Evolutionary conservation across 2,797 vertebrate genomes (phyloP), one percentile per base, ranked within the genome.

Genomic region (Tiaroga cobitis): DNA sequence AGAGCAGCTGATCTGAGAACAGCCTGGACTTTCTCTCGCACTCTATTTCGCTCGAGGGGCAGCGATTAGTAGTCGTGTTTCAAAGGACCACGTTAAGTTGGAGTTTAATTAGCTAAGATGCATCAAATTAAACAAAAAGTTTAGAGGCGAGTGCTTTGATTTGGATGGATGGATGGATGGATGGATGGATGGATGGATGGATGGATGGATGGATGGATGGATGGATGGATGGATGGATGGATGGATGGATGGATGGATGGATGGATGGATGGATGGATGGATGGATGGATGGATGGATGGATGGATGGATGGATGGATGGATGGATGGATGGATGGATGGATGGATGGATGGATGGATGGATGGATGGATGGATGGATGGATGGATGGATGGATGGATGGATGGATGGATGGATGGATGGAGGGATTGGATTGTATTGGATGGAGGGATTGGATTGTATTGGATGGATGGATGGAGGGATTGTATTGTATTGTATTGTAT

Each of bases 1-100:
- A 90, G 83, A 87, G 79, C 92, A 92, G 92, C 85, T 84, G 86
- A 74, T 87, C 86, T 80, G 67, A 63, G 76, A 83, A 83, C 86
- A 87, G 86, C 81, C 78, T 76, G 75, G 43, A 46, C 69, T 41
- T 32, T 41, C 34, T 83, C 70, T 67, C 26, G 6, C n/a, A 69
- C 16, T 18, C 8, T 13, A 68, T 46, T 41, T 56, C 8, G 26
- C 8, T 18, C 2, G 1, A 2, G 21, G 67, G 68, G 11, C 37
- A 59, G 32, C 29, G 15, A 49, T 65, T 43, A 24, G 34, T 8
- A 39, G 61, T 46, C 24, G 18, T 41, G 75, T 29, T 78, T 41
- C 75, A 59, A 61, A 61, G 34, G 21, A 77, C 4, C 0, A n/a
- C 15, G 2, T 41, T 39, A 77, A 37, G 34, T 56, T 15, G 10